Percentiles rank a stretch among this genome's conserved stretches.
Conservation (phyloP, 92 coral and sea anemone species). For the Ricordea florida region DNA sequence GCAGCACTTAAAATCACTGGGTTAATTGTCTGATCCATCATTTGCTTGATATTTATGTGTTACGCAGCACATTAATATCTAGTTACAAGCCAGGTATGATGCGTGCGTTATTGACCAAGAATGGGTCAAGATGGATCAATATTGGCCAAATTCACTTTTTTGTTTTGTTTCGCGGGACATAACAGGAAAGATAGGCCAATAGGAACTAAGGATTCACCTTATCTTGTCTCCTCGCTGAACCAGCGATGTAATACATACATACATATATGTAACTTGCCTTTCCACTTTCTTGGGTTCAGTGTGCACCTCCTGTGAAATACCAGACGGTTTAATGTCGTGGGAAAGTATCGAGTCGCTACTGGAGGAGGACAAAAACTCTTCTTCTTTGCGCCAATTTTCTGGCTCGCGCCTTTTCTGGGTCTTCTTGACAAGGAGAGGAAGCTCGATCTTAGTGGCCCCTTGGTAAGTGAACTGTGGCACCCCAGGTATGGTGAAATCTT, state of each 20-base stretch:
- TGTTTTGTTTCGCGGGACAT: too few species aligned
- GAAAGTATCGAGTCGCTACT: constrained; percentile 51
- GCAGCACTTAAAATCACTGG: too few species aligned
- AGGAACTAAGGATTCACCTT: too few species aligned
- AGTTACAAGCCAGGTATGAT: too few species aligned
- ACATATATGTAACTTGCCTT: constrained; percentile 8
- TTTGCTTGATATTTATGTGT: too few species aligned
- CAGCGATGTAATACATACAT: neutral
- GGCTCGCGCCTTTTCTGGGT: constrained; percentile 34
- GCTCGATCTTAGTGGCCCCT: constrained; percentile 59
- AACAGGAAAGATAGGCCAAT: too few species aligned
- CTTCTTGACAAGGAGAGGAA: constrained; percentile 81
- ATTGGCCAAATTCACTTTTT: too few species aligned
- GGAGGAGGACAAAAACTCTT: constrained; percentile 61
- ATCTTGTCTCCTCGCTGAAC: too few species aligned
- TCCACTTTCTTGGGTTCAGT: constrained; percentile 11
- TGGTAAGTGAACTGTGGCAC: constrained; percentile 85
- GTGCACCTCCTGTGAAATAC: constrained; percentile 7
- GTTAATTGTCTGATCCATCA: too few species aligned
- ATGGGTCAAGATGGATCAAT: too few species aligned
- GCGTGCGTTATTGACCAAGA: too few species aligned
- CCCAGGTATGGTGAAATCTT: constrained; percentile 71
- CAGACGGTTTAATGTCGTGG: neutral
- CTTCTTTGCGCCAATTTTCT: constrained; percentile 47
- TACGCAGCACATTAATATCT: too few species aligned